Base-by-base conservation (phyloP, 92 coral and sea anemone species). In the Umimayanthus kanabou region DNA sequence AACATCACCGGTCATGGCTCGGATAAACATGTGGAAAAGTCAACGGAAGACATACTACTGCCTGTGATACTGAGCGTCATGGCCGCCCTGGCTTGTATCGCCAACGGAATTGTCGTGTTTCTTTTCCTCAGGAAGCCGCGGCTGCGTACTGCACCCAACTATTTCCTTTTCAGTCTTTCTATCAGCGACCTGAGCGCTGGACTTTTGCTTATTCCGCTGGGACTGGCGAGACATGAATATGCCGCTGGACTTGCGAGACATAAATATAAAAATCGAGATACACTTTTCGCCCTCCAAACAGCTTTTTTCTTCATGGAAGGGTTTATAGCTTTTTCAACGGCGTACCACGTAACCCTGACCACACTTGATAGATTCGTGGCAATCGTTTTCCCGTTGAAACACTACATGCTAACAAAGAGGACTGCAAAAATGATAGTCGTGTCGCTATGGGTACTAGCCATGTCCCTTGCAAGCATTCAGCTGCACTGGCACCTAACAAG, bases 341-440 rank as follows among this genome's bases (percentile, higher is more conserved):
- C 96, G 20, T 94, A 89, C 58, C 96, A 94, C 47, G 86, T 94
- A 2, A 88, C 92, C 14, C 65, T 87, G 26, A 89, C 92, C 1
- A 94, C 96, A 0, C 93, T 82, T 13, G 96, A 94, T 81, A 92
- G 88, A 77, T 94, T 90, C 81, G 58, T 92, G 39, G 96, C 96
- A n/a, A 90, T 94, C 26, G 78, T 85, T 18, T 77, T 85, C 43
- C 96, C 96, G 20, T 85, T 94, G 11, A 84, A 73, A 39, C 96
- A 92, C 77, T 88, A 88, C 61, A 80, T 89, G 6, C 79, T 93
- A 40, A 92, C 90, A 69, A 93, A 88, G 30, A 88, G 77, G 67
- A 85, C 57, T 22, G 89, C 88, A 8, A 70, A 80, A 25, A 85
- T 40, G 39, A 88, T 90, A 9, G 39, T 86, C 55, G 87, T 90